A percentile compares a stretch with the other conserved stretches of the same genome.
Conservation (phyloP, 2,113 vertebrate species). For the Pomatorhinus ruficollis region DNA sequence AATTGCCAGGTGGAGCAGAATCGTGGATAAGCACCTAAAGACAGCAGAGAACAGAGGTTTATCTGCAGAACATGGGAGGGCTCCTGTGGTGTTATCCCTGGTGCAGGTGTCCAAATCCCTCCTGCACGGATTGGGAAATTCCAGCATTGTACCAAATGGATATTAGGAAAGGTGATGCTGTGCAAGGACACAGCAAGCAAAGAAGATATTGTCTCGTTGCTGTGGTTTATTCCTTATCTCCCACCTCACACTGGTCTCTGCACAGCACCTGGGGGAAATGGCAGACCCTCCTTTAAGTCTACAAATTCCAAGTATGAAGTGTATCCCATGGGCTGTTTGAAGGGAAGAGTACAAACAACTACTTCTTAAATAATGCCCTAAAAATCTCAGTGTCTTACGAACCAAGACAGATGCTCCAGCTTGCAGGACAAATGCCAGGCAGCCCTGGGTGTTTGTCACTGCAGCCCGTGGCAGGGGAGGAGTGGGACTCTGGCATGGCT, state of each 20-base stretch:
- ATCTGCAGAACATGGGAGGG: background rate
- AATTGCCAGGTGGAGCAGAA: fast-evolving
- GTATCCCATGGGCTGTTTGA: background rate
- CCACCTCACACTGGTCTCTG: background rate
- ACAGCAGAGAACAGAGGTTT: background rate
- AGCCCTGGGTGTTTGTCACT: background rate
- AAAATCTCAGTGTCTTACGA: background rate
- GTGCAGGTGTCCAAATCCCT: background rate
- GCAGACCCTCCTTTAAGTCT: background rate
- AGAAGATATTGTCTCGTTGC: background rate
- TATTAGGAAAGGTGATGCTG: background rate
- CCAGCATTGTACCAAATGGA: background rate
- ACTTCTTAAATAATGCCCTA: background rate
- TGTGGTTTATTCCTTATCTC: background rate
- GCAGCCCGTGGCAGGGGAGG: too few species aligned
- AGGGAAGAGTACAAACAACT: background rate
- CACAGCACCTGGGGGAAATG: background rate
- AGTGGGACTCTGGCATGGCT: too few species aligned
- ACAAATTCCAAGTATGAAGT: background rate
- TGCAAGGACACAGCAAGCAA: background rate
- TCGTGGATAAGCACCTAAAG: background rate
- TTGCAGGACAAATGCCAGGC: background rate
- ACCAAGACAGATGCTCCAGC: background rate
- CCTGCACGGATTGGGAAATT: background rate
- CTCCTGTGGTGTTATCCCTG: background rate